Evolutionary conservation across 2,113 vertebrate species (phyloP).

Genomic region (Calyptommatus sinebrachiatus): DNA sequence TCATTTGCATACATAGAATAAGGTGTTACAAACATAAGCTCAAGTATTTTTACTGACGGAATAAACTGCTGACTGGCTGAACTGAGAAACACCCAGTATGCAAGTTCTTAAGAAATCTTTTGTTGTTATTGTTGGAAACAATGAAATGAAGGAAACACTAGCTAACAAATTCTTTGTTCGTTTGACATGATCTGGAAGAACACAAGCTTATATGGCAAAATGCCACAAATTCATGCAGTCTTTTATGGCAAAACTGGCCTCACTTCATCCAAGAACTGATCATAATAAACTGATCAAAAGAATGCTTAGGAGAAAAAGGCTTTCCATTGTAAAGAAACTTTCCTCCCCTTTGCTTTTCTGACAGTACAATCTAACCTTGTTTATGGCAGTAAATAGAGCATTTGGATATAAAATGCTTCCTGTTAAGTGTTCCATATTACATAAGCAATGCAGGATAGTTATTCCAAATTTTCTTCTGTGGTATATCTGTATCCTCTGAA

Average conservation of each 20-base stretch:
- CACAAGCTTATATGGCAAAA: slow-evolving; percentile 4
- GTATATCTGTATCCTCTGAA: too few species aligned
- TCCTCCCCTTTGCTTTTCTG: too few species aligned
- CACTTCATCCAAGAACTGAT: slow-evolving; percentile 2
- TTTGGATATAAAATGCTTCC: too few species aligned
- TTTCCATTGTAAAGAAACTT: not conserved
- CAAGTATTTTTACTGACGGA: not conserved
- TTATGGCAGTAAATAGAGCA: too few species aligned
- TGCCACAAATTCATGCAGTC: slow-evolving; percentile 29
- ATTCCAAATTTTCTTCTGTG: too few species aligned
- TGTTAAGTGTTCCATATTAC: too few species aligned
- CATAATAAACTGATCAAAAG: slow-evolving; percentile 32
- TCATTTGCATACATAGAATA: not conserved
- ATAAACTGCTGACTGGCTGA: not conserved
- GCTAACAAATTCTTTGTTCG: slow-evolving; percentile 28
- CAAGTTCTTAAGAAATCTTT: slow-evolving; percentile 21
- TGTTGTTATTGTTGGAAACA: slow-evolving; percentile 17
- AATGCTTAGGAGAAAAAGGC: not conserved
- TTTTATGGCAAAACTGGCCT: slow-evolving; percentile 33
- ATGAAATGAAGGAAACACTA: slow-evolving; percentile 17
- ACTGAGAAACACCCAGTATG: slow-evolving; percentile 19
- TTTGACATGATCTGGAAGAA: slow-evolving; percentile 31
- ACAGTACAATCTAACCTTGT: too few species aligned
- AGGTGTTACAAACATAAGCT: not conserved
- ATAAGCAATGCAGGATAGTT: too few species aligned